Conservation (phyloP, 1,140 invertebrate species). For the Neotoxoptera formosana region DNA sequence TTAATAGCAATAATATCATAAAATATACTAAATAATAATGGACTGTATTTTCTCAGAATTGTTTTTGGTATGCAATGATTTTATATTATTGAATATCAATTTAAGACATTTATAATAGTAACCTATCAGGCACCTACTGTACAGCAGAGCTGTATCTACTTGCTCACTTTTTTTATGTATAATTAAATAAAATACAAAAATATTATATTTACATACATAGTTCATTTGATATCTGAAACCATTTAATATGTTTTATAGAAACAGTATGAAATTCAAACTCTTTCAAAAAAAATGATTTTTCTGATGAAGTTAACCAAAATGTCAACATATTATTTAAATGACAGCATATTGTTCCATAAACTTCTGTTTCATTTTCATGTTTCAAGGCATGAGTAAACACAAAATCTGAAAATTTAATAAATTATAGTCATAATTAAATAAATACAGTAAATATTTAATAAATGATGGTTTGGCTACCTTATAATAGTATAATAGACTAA, state of each 20-base stretch:
- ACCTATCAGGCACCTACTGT: too few relatives aligned
- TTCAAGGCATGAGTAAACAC: constrained; percentile 16
- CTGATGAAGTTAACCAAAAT: constrained; percentile 39
- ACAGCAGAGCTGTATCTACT: too few relatives aligned
- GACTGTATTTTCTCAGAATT: too few relatives aligned
- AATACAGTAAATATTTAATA: background rate
- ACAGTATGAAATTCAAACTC: constrained; percentile 13
- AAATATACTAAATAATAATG: too few relatives aligned
- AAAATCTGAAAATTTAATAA: constrained; percentile 33
- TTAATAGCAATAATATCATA: too few relatives aligned
- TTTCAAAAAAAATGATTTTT: constrained; percentile 18
- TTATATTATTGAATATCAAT: too few relatives aligned
- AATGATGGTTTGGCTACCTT: background rate
- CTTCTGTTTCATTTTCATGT: background rate
- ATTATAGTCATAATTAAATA: background rate
- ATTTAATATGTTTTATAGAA: constrained; percentile 43
- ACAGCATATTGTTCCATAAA: constrained; percentile 54
- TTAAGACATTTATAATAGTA: too few relatives aligned
- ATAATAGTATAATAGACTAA: background rate
- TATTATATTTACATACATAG: constrained; percentile 26
- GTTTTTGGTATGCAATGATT: too few relatives aligned
- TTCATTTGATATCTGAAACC: constrained; percentile 37
- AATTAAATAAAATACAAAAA: background rate
- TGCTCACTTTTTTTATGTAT: background rate
- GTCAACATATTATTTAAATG: constrained; percentile 45